These are phyloP conservation scores for Cetoscarus ocellatus DNA, from an alignment of 2,797 vertebrate genomes.

Conservation along the genomic window DNA sequence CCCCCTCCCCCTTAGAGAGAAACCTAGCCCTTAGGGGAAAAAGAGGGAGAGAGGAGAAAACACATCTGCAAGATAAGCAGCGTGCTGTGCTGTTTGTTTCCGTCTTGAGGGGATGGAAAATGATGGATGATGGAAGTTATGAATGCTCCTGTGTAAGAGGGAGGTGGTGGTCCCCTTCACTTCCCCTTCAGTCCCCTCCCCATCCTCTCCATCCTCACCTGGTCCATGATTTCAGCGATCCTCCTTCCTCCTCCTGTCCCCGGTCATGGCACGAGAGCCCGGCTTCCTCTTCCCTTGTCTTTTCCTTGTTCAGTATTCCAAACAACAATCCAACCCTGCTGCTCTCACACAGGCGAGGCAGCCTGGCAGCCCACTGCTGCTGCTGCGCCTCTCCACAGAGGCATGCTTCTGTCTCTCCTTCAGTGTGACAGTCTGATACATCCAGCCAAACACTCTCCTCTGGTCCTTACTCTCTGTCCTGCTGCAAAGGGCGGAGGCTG, in stretches of 20 bases:
- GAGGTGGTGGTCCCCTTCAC: constrained; percentile 56
- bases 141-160: constrained; percentile 51
- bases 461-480: constrained; percentile 7
- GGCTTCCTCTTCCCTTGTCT: constrained; percentile 10
- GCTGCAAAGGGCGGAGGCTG: constrained; percentile 36
- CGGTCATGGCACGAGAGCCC: constrained; percentile 75
- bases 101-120: constrained; percentile 33
- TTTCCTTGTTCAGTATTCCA: constrained; percentile 58
- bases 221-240: constrained; percentile 84
- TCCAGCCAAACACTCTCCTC: constrained; percentile 41
- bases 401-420: constrained; percentile 62
- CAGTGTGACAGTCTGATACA: constrained; percentile 65
- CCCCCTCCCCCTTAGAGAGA: constrained; percentile 16
- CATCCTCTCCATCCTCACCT: constrained; percentile 79
- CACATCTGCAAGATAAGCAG: constrained; percentile 22
- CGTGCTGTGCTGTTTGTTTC: constrained; percentile 64
- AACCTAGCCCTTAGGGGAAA: constrained; percentile 10
- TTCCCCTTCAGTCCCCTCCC: constrained; percentile 46
- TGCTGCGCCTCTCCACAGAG: constrained; percentile 61
- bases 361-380: constrained; percentile 58
- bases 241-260: constrained; percentile 77
- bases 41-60: constrained; percentile 1
- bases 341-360: constrained; percentile 67
- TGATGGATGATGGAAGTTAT: constrained; percentile 50
- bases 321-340: constrained; percentile 37